A percentile compares a stretch with the other conserved stretches of the same genome.
Evolutionary conservation across 2,888 invertebrate species (phyloP).

Genomic region (Xylota sylvarum): DNA sequence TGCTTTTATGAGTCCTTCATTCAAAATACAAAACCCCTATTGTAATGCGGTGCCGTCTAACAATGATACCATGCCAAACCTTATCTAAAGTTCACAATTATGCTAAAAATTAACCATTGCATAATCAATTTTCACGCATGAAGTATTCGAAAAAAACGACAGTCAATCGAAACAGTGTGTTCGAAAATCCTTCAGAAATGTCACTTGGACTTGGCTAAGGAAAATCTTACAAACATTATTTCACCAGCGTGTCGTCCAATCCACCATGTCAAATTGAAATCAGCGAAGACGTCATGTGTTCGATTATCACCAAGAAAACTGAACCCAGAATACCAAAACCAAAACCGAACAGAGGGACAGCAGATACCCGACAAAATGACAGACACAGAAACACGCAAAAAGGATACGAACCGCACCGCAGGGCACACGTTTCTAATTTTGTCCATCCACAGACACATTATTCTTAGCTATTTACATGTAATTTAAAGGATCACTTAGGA

Average conservation of each 20-base stretch:
- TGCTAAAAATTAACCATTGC: slow-evolving; percentile 34
- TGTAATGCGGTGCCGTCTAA: slow-evolving; percentile 51
- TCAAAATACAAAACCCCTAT: slow-evolving; percentile 49
- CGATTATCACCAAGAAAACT: slow-evolving; percentile 66
- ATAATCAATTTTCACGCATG: slow-evolving; percentile 68
- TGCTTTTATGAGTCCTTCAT: slow-evolving; percentile 33
- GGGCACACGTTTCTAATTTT: slow-evolving; percentile 74
- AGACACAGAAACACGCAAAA: slow-evolving; percentile 22
- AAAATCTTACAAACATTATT: slow-evolving; percentile 27
- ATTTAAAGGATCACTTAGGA: slow-evolving; percentile 74
- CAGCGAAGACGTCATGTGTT: slow-evolving; percentile 72
- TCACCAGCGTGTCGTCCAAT: slow-evolving; percentile 64
- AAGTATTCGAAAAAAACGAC: not conserved
- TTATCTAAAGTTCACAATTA: slow-evolving; percentile 22
- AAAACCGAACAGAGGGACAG: slow-evolving; percentile 5
- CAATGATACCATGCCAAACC: slow-evolving; percentile 49
- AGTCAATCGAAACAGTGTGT: slow-evolving; percentile 43
- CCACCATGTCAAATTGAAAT: slow-evolving; percentile 72
- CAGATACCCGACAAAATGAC: not conserved
- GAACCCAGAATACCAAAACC: slow-evolving; percentile 17
- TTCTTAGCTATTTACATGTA: slow-evolving; percentile 68
- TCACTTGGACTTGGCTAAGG: slow-evolving; percentile 38
- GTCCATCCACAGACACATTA: slow-evolving; percentile 38
- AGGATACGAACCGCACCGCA: slow-evolving; percentile 68
- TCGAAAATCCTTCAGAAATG: slow-evolving; percentile 39